These are phyloP conservation scores for Tetragnatha montana DNA, from an alignment of 2,888 invertebrate species.

Conservation along the genomic window DNA sequence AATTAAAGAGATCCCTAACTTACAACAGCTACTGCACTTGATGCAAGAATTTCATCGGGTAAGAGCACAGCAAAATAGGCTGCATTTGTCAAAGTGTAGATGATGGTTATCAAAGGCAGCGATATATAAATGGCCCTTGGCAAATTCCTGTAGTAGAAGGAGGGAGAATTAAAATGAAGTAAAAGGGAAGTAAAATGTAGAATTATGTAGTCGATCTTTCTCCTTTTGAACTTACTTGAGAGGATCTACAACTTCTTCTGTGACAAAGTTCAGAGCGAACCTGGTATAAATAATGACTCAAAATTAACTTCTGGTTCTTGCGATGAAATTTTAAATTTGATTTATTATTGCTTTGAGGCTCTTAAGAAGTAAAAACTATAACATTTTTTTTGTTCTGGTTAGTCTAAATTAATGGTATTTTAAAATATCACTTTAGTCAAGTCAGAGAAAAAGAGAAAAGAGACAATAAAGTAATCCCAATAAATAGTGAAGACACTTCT, in stretches of 20 bases:
- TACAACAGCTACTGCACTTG: slow-evolving; percentile 95
- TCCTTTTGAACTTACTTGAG: neutral
- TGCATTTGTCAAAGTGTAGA: slow-evolving; percentile 91
- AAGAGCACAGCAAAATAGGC: slow-evolving; percentile 92
- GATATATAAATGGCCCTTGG: slow-evolving; percentile 94
- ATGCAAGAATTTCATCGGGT: slow-evolving; percentile 86
- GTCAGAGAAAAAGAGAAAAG: no score
- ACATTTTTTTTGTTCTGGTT: no score
- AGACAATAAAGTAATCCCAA: no score
- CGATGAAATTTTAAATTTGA: no score
- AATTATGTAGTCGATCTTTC: neutral
- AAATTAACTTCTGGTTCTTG: no score
- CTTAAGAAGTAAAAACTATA: no score
- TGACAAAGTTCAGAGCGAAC: neutral
- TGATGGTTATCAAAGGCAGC: slow-evolving; percentile 90
- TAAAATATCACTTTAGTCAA: no score
- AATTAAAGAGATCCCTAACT: slow-evolving; percentile 75
- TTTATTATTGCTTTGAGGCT: no score
- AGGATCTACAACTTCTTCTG: slow-evolving; percentile 16
- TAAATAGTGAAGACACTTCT: no score
- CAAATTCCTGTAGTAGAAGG: slow-evolving; percentile 82
- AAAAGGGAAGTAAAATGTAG: neutral
- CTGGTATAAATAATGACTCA: neutral
- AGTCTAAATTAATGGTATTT: no score
- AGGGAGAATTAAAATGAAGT: neutral